A percentile compares a stretch with the other conserved stretches of the same genome.
phyloP scores from a whole-genome alignment of 2,113 vertebrate genomes.

The Nothoprocta perdicaria region DNA sequence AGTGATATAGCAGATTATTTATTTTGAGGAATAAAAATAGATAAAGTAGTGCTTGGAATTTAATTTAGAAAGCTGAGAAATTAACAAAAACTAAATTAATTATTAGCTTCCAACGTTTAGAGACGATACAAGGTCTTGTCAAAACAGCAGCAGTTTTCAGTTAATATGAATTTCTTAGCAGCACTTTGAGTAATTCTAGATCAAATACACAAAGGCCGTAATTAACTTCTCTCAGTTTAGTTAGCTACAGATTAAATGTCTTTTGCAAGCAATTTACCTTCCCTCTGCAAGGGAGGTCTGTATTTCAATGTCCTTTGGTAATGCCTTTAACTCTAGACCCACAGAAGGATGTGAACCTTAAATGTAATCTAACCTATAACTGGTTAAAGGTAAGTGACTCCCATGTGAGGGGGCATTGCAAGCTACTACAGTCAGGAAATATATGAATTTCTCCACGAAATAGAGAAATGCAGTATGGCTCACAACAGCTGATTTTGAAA shows the following conservation, averaged over 20 bases:
- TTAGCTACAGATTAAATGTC: neutral
- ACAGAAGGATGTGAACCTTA: neutral
- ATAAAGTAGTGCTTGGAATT: neutral
- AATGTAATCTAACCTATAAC: neutral
- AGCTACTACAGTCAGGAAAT: neutral
- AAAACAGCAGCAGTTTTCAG: neutral
- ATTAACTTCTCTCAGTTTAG: neutral
- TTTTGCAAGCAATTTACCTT: neutral
- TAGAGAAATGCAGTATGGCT: rapidly evolving
- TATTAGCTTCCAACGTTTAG: neutral
- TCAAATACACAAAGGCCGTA: neutral
- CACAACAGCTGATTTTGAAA: neutral
- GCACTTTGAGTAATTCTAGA: neutral
- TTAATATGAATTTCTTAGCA: neutral
- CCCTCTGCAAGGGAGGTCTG: neutral
- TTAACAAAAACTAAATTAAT: neutral
- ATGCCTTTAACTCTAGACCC: neutral
- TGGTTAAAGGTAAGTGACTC: neutral
- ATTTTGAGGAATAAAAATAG: neutral
- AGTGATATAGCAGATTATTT: neutral
- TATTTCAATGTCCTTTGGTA: rapidly evolving
- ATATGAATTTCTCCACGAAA: neutral
- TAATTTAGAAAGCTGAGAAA: neutral
- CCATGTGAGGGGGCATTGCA: too few relatives aligned
- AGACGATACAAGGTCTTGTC: neutral